Evolutionary conservation across 2,797 vertebrate species (phyloP), one percentile per base, ranked within the genome.

Genomic region (Acrocephalus scirpaceus): DNA sequence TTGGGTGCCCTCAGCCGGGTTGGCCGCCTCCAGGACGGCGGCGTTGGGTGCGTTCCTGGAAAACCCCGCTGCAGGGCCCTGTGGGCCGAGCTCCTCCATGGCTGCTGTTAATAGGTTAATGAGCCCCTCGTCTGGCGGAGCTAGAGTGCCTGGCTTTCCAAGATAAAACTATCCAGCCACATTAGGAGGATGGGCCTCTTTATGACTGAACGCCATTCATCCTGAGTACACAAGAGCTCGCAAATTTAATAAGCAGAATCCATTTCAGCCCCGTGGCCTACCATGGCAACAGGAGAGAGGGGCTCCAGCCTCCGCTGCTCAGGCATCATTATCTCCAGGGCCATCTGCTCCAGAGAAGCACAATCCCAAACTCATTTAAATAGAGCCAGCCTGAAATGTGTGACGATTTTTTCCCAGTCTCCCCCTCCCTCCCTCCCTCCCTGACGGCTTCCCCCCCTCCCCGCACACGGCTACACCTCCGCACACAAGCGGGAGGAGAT

Each of bases 171-270:
- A 97, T 96, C 93, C 97, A 60, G 81, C 78, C 88, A 97, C 96
- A 84, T 95, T 92, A 97, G 96, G 94, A 97, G 97, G 97, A 85
- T 90, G 85, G 94, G 93, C 96, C 96, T 95, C 97, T 97, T 96
- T 97, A 97, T 95, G 97, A 97, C 97, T 95, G 95, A 97, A 95
- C 97, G 93, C 97, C 97, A 97, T 97, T 98, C 98, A 98, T 98
- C 98, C 98, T 97, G 95, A 97, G 97, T 96, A 97, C 96, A 98
- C 97, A 98, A 97, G 97, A 97, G 97, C 97, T 98, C 97, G 92
- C 97, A 98, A 98, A 97, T 98, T 98, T 98, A 98, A 98, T 98
- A 98, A 98, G 98, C 97, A 94, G 98, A 98, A 98, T 98, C 97
- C 96, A 98, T 98, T 98, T 97, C 97, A 97, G 97, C 96, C 97